Conservation (phyloP, 1,140 invertebrate species). For the Zaprionus ornatus region DNA sequence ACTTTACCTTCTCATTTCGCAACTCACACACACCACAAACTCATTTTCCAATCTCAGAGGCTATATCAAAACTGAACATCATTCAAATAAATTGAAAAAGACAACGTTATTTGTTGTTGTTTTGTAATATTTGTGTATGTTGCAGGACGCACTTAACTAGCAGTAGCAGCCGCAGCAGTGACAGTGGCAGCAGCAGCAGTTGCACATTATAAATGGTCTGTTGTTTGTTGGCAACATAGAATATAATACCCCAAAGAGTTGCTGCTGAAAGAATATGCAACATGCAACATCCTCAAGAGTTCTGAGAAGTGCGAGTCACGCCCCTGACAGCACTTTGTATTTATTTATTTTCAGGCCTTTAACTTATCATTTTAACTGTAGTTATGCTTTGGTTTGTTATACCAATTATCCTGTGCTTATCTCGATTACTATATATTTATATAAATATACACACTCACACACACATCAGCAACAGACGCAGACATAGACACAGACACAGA, state of each 20-base stretch:
- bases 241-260: slow-evolving; percentile 1
- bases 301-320: slow-evolving; percentile 6
- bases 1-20: slow-evolving; percentile 1
- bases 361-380: slow-evolving; percentile 28
- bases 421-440: slow-evolving; percentile 24
- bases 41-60: slow-evolving; percentile 37
- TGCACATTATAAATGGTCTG: slow-evolving; percentile 23
- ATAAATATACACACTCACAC: background rate
- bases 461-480: background rate
- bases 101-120: slow-evolving; percentile 7
- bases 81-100: slow-evolving; percentile 19
- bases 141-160: slow-evolving; percentile 58
- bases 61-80: slow-evolving; percentile 30
- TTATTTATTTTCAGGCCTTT: slow-evolving; percentile 32
- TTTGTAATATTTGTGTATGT: slow-evolving; percentile 52
- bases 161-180: slow-evolving; percentile 37
- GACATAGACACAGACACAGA: background rate
- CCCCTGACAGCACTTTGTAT: slow-evolving; percentile 6
- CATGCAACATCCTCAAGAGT: slow-evolving; percentile 1
- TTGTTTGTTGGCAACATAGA: slow-evolving; percentile 10
- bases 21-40: slow-evolving; percentile 5
- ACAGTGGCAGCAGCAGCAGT: slow-evolving; percentile 35
- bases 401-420: slow-evolving; percentile 21
- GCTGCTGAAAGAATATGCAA: slow-evolving; percentile 6
- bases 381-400: slow-evolving; percentile 12